Evolutionary conservation across 2,888 invertebrate species (phyloP).

Genomic region (Lithosia quadra): DNA sequence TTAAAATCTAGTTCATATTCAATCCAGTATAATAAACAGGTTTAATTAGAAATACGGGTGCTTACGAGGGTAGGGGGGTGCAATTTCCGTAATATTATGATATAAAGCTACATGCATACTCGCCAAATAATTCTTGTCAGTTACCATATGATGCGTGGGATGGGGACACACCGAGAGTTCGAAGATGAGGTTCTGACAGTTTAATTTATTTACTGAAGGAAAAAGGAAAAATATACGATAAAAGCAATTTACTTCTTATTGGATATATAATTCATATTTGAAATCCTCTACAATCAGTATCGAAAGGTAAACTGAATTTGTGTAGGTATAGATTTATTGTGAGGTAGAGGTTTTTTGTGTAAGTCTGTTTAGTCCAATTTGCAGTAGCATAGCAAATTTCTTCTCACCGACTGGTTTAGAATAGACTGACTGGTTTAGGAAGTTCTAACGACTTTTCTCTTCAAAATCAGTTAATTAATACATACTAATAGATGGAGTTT

Average conservation of each 20-base stretch:
- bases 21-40: conserved; percentile 19
- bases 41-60: conserved; percentile 39
- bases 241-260: conserved; percentile 8
- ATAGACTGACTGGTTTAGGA: too few relatives aligned
- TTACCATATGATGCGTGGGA: conserved; percentile 2
- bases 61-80: conserved; percentile 25
- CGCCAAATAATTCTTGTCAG: conserved; percentile 53
- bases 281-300: not conserved
- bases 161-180: conserved; percentile 22
- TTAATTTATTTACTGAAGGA: conserved; percentile 18
- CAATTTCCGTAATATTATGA: conserved; percentile 41
- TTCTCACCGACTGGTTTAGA: not conserved
- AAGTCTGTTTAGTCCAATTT: not conserved
- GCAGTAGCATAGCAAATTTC: too few relatives aligned
- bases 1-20: not conserved
- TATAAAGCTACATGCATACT: conserved; percentile 45
- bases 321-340: not conserved
- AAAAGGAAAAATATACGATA: conserved; percentile 10
- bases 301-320: not conserved
- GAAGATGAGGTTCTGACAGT: conserved; percentile 8
- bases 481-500: too few relatives aligned
- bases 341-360: not conserved
- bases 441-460: too few relatives aligned
- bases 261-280: conserved; percentile 3
- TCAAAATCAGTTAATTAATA: too few relatives aligned